Conservation (phyloP, 2,888 invertebrate species). For the Dryococelus australis region DNA sequence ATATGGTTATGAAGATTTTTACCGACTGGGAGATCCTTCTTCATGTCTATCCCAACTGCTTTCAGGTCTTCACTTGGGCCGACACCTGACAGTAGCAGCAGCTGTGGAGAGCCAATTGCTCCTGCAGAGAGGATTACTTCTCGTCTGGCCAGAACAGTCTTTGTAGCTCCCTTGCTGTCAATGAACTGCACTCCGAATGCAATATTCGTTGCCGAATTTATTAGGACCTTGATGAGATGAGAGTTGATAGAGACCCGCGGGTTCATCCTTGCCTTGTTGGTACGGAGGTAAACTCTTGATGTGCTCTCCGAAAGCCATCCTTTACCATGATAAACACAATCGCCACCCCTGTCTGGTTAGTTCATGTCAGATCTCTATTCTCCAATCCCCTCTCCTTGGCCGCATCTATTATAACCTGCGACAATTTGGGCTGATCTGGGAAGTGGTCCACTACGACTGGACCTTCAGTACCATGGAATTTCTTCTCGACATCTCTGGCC, state of each 20-base stretch:
- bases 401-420: slow-evolving; percentile 82
- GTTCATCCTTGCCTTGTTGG: slow-evolving; percentile 77
- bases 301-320: slow-evolving; percentile 84
- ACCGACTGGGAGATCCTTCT: slow-evolving; percentile 35
- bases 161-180: slow-evolving; percentile 66
- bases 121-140: slow-evolving; percentile 92
- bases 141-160: slow-evolving; percentile 72
- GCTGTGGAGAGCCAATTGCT: slow-evolving; percentile 90
- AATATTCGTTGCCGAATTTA: slow-evolving; percentile 76
- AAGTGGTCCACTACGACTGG: slow-evolving; percentile 82
- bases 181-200: slow-evolving; percentile 84
- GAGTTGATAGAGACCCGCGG: slow-evolving; percentile 82
- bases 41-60: slow-evolving; percentile 33
- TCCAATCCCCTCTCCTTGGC: slow-evolving; percentile 85
- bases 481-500: slow-evolving; percentile 79
- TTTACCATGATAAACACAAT: slow-evolving; percentile 82
- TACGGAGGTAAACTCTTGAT: slow-evolving; percentile 85
- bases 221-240: slow-evolving; percentile 77
- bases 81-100: slow-evolving; percentile 92
- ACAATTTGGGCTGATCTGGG: slow-evolving; percentile 83
- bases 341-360: slow-evolving; percentile 80
- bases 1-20: slow-evolving; percentile 86
- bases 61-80: slow-evolving; percentile 69
- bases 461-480: slow-evolving; percentile 77
- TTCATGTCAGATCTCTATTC: slow-evolving; percentile 85